A percentile compares a stretch with the other conserved stretches of the same genome.
These are phyloP conservation scores for Theristicus caerulescens DNA, from an alignment of 2,113 vertebrate species.

Conservation along the genomic window DNA sequence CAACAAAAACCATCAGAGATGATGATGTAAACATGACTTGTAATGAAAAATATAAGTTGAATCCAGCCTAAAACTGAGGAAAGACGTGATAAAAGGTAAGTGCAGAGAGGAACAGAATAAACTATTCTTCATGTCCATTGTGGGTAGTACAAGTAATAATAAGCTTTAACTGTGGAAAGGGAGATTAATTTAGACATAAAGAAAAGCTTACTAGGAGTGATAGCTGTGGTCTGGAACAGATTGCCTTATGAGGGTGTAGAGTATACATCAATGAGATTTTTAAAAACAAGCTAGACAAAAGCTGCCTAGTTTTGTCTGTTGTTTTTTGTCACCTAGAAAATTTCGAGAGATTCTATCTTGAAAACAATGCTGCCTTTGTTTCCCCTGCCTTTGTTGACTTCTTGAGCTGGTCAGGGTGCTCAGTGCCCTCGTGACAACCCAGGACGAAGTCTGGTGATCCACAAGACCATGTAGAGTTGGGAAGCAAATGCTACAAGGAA, in stretches of 20 bases:
- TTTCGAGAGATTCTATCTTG: not conserved
- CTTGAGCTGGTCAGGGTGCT: not conserved
- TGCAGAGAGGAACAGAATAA: not conserved
- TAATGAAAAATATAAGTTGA: not conserved
- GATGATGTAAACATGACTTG: not conserved
- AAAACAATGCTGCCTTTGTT: not conserved
- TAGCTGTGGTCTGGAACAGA: not conserved
- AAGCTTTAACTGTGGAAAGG: not conserved
- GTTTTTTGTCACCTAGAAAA: not conserved
- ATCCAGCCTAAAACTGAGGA: not conserved
- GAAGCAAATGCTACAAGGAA: not conserved
- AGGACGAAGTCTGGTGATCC: not conserved
- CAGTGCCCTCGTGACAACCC: rapidly evolving
- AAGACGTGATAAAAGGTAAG: not conserved
- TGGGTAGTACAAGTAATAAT: not conserved
- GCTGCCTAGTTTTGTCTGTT: not conserved
- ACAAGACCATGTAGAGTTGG: not conserved
- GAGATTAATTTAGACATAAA: not conserved
- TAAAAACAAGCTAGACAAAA: not conserved
- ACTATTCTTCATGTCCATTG: not conserved
- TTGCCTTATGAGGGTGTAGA: not conserved
- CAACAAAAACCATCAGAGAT: not conserved
- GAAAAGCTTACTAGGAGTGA: not conserved
- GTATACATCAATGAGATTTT: not conserved
- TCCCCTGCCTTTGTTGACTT: not conserved